Conservation (phyloP, 2,113 vertebrate species). For the Oenanthe oenanthe region DNA sequence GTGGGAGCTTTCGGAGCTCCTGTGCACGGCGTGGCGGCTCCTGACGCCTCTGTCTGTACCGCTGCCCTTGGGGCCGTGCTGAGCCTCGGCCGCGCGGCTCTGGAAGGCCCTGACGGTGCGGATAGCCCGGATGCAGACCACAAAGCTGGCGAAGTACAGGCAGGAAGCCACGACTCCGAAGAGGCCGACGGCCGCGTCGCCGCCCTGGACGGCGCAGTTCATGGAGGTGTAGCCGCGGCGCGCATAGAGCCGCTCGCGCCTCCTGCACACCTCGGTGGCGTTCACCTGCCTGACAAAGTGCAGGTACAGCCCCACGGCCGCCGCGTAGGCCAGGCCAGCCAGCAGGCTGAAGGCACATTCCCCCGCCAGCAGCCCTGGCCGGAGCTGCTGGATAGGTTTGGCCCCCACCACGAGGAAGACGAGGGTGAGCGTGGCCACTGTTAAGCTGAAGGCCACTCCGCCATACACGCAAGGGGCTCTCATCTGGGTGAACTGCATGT, state of each 20-base stretch:
- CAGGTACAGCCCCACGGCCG: conserved; percentile 84
- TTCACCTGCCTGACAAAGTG: conserved; percentile 84
- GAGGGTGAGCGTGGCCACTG: conserved; percentile 74
- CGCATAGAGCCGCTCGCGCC: conserved; percentile 78
- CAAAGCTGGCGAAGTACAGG: conserved; percentile 71
- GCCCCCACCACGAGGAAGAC: conserved; percentile 81
- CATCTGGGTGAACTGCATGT: conserved; percentile 88
- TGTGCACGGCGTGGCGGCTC: rapidly evolving
- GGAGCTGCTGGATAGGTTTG: conserved; percentile 78
- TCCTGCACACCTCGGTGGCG: conserved; percentile 78
- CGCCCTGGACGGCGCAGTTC: conserved; percentile 83
- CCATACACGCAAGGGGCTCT: conserved; percentile 86
- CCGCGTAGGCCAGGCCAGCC: conserved; percentile 72
- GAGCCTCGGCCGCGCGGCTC: rapidly evolving
- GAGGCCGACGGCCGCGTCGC: conserved; percentile 79
- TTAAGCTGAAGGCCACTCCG: conserved; percentile 80
- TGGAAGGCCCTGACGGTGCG: conserved; percentile 7
- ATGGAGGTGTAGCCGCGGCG: conserved; percentile 85
- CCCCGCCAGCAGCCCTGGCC: conserved; percentile 66
- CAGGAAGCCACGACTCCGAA: conserved; percentile 78
- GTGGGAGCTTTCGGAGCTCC: not conserved
- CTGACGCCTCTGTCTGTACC: not conserved
- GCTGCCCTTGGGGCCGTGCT: not conserved
- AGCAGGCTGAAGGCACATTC: conserved; percentile 80
- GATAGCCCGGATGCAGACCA: conserved; percentile 73